Conservation (phyloP, 2,797 vertebrate genomes). For the Lagodon rhomboides region DNA sequence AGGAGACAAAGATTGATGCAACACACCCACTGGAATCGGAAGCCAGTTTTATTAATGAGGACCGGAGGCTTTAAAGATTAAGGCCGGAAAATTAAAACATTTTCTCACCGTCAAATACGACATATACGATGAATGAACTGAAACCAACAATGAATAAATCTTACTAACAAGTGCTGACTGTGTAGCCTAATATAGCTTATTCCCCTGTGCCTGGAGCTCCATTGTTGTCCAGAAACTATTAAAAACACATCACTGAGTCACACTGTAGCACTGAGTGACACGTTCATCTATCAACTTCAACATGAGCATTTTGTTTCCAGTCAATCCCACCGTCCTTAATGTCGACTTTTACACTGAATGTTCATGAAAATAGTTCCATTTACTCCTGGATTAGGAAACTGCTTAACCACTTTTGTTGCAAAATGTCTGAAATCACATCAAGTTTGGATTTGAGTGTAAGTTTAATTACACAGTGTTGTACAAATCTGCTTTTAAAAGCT, state of each 20-base stretch:
- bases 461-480: too few relatives aligned
- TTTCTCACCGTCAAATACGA: neutral
- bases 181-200: neutral
- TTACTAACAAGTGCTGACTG: neutral
- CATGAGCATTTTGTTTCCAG: neutral
- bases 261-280: neutral
- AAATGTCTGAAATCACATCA: too few relatives aligned
- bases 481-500: too few relatives aligned
- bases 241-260: slow-evolving; percentile 16
- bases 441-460: too few relatives aligned
- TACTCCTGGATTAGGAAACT: neutral
- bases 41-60: too few relatives aligned
- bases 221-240: slow-evolving; percentile 9
- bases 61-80: neutral
- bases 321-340: neutral
- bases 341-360: neutral
- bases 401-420: neutral
- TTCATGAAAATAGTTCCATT: neutral
- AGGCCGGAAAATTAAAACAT: neutral
- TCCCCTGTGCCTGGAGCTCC: neutral
- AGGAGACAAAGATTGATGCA: slow-evolving; percentile 2
- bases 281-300: neutral
- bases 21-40: neutral
- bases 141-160: neutral
- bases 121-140: neutral